Percentiles rank a stretch among this genome's conserved stretches.
These are phyloP conservation scores for Steromphala cineraria DNA, from an alignment of 2,888 invertebrate genomes.

Conservation along the genomic window DNA sequence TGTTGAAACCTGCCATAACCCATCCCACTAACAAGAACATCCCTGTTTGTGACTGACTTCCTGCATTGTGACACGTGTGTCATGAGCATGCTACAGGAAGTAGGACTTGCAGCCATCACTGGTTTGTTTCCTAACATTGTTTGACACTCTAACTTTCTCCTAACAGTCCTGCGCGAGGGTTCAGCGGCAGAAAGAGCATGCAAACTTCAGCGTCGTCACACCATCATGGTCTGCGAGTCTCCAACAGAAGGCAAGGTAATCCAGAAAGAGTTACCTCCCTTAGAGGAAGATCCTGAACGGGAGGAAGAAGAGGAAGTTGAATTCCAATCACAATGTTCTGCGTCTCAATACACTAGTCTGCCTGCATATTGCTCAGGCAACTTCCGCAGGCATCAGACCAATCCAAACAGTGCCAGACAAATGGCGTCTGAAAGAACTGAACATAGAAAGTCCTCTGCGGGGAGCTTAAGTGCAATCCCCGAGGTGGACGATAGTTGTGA, in stretches of 20 bases:
- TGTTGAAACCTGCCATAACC: no score
- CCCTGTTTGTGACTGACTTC: no score
- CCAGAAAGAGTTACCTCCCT: conserved; percentile 38
- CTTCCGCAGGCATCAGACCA: conserved; percentile 20
- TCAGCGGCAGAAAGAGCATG: conserved; percentile 4
- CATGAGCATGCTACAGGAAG: no score
- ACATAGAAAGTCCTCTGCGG: conserved; percentile 12
- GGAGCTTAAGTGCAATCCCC: conserved; percentile 38
- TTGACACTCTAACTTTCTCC: background rate
- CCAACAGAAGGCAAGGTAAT: conserved; percentile 47
- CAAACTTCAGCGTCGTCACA: conserved; percentile 62
- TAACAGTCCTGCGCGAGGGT: conserved; percentile 29
- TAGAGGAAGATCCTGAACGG: conserved; percentile 34
- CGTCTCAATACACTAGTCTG: conserved; percentile 21
- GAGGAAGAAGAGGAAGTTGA: conserved; percentile 30
- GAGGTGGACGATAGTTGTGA: conserved; percentile 34
- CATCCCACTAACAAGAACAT: no score
- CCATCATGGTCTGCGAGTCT: conserved; percentile 69
- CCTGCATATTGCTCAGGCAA: background rate
- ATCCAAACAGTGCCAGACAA: conserved; percentile 17
- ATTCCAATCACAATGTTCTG: conserved; percentile 27
- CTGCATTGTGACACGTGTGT: no score
- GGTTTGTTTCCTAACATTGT: background rate
- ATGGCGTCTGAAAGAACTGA: conserved; percentile 15
- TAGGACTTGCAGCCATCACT: no score